phyloP scores from a whole-genome alignment of 1,140 invertebrate species.

The Neotoxoptera formosana region DNA sequence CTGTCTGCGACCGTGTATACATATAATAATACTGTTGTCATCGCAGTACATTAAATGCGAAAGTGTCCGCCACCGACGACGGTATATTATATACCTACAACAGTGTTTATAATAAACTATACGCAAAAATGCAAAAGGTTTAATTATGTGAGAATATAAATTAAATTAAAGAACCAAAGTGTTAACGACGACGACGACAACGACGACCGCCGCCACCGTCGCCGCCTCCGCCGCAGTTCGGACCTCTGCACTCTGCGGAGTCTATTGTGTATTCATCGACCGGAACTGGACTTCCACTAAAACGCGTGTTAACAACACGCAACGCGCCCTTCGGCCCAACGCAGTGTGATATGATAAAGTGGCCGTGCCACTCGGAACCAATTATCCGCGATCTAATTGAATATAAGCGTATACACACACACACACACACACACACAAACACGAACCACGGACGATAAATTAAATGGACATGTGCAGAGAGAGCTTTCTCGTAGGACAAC shows the following conservation, averaged over 20 bases:
- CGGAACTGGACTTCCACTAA: not conserved
- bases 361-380: constrained; percentile 8
- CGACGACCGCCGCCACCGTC: no score
- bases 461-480: not conserved
- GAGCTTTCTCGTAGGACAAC: not conserved
- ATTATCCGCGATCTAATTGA: not conserved
- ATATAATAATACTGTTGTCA: not conserved
- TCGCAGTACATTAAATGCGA: not conserved
- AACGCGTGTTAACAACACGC: not conserved
- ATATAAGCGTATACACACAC: not conserved
- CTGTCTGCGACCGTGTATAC: not conserved
- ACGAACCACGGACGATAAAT: not conserved
- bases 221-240: not conserved
- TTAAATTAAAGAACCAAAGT: not conserved
- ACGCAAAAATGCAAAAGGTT: not conserved
- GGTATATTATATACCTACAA: no score
- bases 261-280: constrained; percentile 1
- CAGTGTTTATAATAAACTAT: not conserved
- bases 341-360: not conserved
- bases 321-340: not conserved
- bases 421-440: not conserved
- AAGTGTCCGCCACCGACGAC: not conserved
- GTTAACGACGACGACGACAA: not conserved
- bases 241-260: not conserved
- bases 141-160: not conserved